Evolutionary conservation across 2,797 vertebrate genomes (phyloP).

Genomic region (Carduelis carduelis): DNA sequence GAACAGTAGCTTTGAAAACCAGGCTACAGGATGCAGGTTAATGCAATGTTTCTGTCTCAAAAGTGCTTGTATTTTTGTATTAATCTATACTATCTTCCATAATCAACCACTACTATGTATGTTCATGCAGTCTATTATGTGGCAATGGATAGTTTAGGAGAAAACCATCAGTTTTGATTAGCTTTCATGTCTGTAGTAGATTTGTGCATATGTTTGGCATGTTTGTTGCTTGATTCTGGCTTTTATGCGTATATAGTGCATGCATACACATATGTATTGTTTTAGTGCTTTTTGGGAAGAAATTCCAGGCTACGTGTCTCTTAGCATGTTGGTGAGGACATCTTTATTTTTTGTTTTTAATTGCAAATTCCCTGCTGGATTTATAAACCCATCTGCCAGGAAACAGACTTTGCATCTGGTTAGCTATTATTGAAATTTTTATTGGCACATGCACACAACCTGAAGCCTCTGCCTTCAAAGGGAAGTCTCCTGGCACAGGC

Average conservation of each 20-base stretch:
- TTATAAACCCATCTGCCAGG: neutral
- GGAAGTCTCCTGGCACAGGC: neutral
- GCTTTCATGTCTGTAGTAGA: neutral
- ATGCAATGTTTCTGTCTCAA: neutral
- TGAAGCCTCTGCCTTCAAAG: neutral
- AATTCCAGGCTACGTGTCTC: neutral
- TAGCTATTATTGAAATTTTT: neutral
- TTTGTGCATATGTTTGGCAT: neutral
- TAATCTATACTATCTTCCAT: neutral
- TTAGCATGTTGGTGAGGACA: neutral
- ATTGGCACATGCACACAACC: neutral
- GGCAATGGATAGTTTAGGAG: neutral
- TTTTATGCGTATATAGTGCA: neutral
- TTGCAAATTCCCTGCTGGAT: neutral
- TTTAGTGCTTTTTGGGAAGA: neutral
- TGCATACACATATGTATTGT: neutral
- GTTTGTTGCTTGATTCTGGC: neutral
- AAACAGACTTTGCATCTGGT: neutral
- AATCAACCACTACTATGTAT: fast-evolving
- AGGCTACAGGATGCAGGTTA: neutral
- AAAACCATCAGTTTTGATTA: neutral
- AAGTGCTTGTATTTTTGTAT: neutral
- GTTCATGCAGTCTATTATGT: neutral
- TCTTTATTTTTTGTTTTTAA: neutral
- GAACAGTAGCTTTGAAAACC: neutral